Base-by-base conservation (phyloP, 2,888 invertebrate genomes). In the Cerastis leucographa region DNA sequence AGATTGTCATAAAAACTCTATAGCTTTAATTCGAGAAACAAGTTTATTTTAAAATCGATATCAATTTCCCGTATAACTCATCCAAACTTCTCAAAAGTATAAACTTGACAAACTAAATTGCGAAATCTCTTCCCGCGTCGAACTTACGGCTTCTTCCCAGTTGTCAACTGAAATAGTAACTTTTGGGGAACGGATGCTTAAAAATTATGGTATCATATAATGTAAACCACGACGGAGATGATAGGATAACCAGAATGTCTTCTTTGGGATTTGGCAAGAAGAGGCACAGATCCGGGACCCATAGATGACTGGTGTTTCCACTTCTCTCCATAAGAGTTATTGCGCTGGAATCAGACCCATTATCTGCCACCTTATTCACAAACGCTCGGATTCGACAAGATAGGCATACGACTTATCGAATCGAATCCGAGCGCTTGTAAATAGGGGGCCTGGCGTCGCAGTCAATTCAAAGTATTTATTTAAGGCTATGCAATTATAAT, bases 41-140 rank as follows among this genome's bases (percentile, higher is more conserved):
- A 78, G 51, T 74, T 78, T 49, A 51, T 68, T 46, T 62, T 14
- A 42, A 74, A 64, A 77, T 83, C 71, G 74, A 83, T 85, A 83
- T 54, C 74, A 66, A 67, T 69, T 78, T 79, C 56, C 64, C 49
- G 78, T 76, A 71, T 65, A 67, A 76, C 70, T 46, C 67, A 66
- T 64, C 46, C 22, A 59, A 76, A 78, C 62, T 76, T 81, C 54
- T 70, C 46, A 17, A 59, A 56, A 71, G 68, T 61, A 79, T 72
- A 75, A 81, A 84, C 76, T 81, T 74, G 74, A 74, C 71, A 56
- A 76, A 62, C 69, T 54, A 68, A 80, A 80, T 84, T 82, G 72
- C 54, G 59, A 64, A 71, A 80, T 74, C 65, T 61, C 46, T 76
- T 66, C 74, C 77, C 67, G 73, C 65, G 75, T n/a, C 19, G 54